Percentiles rank a stretch among this genome's conserved stretches.
Evolutionary conservation across 2,113 vertebrate species (phyloP).

Genomic region (Triplophysa tibetana): DNA sequence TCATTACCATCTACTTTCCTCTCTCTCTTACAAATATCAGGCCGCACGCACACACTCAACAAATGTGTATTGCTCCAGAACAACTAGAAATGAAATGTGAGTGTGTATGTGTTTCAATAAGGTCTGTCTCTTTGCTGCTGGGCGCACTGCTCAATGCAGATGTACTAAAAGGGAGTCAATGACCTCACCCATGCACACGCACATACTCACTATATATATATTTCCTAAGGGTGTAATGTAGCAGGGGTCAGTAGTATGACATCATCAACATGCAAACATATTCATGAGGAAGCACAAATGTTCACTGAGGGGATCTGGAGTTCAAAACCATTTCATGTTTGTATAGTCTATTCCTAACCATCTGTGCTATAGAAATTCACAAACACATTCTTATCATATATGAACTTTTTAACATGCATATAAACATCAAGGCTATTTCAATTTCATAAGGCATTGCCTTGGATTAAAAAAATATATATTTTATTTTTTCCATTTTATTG

Average conservation of each 20-base stretch:
- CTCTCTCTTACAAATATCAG: constrained; percentile 21
- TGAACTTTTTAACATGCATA: neutral
- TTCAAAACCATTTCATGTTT: neutral
- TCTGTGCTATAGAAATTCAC: neutral
- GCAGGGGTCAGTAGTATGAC: constrained; percentile 16
- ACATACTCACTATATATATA: neutral
- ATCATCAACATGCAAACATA: constrained; percentile 34
- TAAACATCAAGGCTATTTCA: neutral
- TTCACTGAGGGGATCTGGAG: neutral
- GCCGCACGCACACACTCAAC: constrained; percentile 5
- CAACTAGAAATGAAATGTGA: constrained; percentile 72
- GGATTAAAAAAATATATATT: too few species aligned
- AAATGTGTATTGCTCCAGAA: constrained; percentile 64
- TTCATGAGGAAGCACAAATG: constrained; percentile 28
- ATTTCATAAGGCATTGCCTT: too few species aligned
- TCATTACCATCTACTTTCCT: constrained; percentile 58
- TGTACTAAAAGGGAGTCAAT: constrained; percentile 13
- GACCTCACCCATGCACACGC: constrained; percentile 16
- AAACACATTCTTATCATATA: neutral
- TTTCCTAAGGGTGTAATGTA: neutral
- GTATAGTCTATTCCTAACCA: neutral
- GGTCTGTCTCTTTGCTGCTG: constrained; percentile 13
- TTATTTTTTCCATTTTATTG: too few species aligned
- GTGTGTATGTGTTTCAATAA: constrained; percentile 29
- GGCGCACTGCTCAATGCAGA: constrained; percentile 21